phyloP scores from a whole-genome alignment of 2,113 vertebrate species.

The Saccopteryx bilineata region DNA sequence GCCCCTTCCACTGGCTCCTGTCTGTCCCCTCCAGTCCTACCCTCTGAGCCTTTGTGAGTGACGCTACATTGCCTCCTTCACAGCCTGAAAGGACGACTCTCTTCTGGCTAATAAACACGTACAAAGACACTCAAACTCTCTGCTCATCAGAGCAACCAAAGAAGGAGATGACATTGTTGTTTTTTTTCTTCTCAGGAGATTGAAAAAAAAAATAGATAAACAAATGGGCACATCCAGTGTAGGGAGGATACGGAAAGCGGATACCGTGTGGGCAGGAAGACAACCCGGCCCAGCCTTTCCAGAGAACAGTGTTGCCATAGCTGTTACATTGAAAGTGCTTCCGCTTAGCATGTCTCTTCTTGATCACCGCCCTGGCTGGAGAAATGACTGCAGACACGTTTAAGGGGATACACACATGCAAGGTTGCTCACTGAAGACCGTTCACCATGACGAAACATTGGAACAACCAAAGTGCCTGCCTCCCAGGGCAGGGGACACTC shows the following conservation, averaged over 20 bases:
- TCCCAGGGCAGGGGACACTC: background rate
- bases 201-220: background rate
- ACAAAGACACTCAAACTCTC: background rate
- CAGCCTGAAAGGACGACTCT: background rate
- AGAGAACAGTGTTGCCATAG: background rate
- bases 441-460: background rate
- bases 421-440: no score
- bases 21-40: background rate
- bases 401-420: background rate
- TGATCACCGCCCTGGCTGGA: background rate
- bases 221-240: background rate
- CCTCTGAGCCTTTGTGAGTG: background rate
- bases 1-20: background rate
- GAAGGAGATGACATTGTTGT: background rate
- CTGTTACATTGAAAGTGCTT: conserved; percentile 20
- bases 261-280: background rate
- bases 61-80: background rate
- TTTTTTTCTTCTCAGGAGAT: background rate
- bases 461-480: background rate
- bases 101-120: background rate
- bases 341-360: background rate
- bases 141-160: background rate
- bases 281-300: background rate
- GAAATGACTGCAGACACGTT: background rate
- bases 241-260: background rate